phyloP scores from a whole-genome alignment of 2,888 invertebrate genomes.

The Oligia strigilis region DNA sequence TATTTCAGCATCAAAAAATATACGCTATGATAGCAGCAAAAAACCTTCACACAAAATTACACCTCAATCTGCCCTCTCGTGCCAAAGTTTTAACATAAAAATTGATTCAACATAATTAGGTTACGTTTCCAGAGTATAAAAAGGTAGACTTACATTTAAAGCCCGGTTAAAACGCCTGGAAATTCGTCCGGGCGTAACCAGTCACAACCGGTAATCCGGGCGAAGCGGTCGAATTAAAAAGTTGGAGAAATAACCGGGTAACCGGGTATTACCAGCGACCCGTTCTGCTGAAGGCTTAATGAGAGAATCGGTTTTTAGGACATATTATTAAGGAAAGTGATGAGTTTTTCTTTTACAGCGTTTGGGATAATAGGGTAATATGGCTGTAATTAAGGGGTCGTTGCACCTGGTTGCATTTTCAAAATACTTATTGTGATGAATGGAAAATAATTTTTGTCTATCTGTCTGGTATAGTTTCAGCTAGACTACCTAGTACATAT shows the following conservation, averaged over 20 bases:
- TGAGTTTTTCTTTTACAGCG: conserved; percentile 1
- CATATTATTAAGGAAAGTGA: conserved; percentile 38
- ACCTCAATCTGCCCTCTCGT: conserved; percentile 2
- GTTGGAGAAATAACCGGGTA: conserved; percentile 74
- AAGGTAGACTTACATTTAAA: conserved; percentile 70
- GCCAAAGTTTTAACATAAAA: conserved; percentile 52
- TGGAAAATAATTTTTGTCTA: neutral
- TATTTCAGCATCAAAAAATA: neutral
- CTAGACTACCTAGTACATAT: neutral
- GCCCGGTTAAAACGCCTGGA: conserved; percentile 69
- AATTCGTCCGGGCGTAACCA: conserved; percentile 65
- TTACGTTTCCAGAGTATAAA: conserved; percentile 69
- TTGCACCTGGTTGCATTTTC: neutral
- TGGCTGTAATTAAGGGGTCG: neutral
- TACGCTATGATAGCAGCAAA: neutral
- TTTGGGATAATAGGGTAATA: conserved; percentile 15
- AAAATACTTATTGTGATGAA: neutral
- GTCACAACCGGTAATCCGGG: conserved; percentile 73
- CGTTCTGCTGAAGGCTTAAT: conserved; percentile 68
- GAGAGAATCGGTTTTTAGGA: conserved; percentile 57
- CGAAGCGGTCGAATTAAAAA: conserved; percentile 73
- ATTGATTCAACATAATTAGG: conserved; percentile 70
- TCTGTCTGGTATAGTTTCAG: neutral
- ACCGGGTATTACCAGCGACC: conserved; percentile 69
- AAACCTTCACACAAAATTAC: conserved; percentile 6